phyloP scores from a whole-genome alignment of 2,888 invertebrate genomes.

The Volucella inanis region DNA sequence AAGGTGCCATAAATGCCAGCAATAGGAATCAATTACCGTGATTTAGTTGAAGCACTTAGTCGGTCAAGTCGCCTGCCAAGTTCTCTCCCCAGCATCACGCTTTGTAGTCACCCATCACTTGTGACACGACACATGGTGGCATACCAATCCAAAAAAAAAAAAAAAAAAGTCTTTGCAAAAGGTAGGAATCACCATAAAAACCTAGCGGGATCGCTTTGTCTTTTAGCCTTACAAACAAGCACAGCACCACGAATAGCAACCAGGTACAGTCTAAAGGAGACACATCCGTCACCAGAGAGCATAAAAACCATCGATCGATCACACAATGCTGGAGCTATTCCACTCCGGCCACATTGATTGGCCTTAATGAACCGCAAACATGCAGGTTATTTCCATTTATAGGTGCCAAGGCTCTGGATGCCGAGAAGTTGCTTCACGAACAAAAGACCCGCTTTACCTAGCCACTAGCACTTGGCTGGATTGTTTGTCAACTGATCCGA shows the following conservation, averaged over 20 bases:
- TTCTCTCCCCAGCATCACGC: slow-evolving; percentile 51
- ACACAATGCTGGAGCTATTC: slow-evolving; percentile 69
- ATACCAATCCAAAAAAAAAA: slow-evolving; percentile 23
- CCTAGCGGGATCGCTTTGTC: slow-evolving; percentile 73
- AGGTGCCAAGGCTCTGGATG: slow-evolving; percentile 54
- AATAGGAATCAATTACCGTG: slow-evolving; percentile 74
- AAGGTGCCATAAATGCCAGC: slow-evolving; percentile 74
- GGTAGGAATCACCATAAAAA: slow-evolving; percentile 66
- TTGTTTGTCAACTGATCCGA: slow-evolving; percentile 73
- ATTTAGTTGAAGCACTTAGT: slow-evolving; percentile 72
- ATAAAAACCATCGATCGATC: slow-evolving; percentile 73
- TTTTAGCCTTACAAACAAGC: slow-evolving; percentile 56
- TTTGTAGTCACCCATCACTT: slow-evolving; percentile 62
- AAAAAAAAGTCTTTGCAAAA: slow-evolving; percentile 40
- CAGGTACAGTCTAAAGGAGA: slow-evolving; percentile 40
- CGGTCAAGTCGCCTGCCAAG: neutral
- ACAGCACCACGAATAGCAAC: slow-evolving; percentile 28
- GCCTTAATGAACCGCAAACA: slow-evolving; percentile 75
- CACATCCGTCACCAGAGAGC: slow-evolving; percentile 72
- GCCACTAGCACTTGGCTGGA: slow-evolving; percentile 38
- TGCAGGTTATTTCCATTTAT: slow-evolving; percentile 75
- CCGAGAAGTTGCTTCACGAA: slow-evolving; percentile 28
- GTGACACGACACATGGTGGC: slow-evolving; percentile 62
- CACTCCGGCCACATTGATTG: slow-evolving; percentile 68
- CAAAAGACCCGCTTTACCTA: slow-evolving; percentile 21